A percentile compares a stretch with the other conserved stretches of the same genome.
Conservation (phyloP, 2,113 vertebrate genomes). For the Mandrillus leucophaeus region DNA sequence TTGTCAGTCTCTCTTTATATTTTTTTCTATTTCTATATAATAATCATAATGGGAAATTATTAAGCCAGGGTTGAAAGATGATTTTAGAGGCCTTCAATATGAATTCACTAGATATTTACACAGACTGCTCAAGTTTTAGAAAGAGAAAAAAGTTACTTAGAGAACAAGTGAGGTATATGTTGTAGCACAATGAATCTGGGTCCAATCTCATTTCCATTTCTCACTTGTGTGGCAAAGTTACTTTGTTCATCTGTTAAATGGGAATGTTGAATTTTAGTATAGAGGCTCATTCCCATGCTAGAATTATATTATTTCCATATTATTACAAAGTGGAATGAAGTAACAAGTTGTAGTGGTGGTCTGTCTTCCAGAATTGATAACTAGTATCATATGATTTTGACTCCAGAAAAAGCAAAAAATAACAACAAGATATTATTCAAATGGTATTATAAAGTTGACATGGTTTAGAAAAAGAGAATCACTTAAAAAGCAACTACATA, state of each 20-base stretch:
- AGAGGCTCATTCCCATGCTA: background rate
- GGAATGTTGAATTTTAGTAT: background rate
- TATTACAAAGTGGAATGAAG: background rate
- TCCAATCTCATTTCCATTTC: background rate
- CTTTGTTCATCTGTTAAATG: background rate
- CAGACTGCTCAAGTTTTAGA: background rate
- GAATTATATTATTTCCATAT: conserved; percentile 30
- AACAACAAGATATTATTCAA: background rate
- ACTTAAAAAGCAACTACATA: background rate
- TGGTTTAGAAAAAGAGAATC: background rate
- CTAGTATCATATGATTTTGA: background rate
- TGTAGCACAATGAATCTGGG: background rate
- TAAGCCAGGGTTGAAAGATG: conserved; percentile 17
- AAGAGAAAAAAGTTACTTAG: background rate
- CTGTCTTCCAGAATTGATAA: background rate
- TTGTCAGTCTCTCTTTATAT: conserved; percentile 55
- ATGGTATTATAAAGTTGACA: background rate
- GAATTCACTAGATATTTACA: conserved; percentile 34
- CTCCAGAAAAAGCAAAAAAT: background rate
- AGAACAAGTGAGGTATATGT: background rate
- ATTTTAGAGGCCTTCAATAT: conserved; percentile 35
- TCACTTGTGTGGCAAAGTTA: background rate
- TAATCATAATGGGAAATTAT: conserved; percentile 50
- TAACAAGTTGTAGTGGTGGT: background rate
- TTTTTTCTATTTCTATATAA: conserved; percentile 56